Base-by-base conservation (phyloP, 2,888 invertebrate species). In the Plebejus anna region DNA sequence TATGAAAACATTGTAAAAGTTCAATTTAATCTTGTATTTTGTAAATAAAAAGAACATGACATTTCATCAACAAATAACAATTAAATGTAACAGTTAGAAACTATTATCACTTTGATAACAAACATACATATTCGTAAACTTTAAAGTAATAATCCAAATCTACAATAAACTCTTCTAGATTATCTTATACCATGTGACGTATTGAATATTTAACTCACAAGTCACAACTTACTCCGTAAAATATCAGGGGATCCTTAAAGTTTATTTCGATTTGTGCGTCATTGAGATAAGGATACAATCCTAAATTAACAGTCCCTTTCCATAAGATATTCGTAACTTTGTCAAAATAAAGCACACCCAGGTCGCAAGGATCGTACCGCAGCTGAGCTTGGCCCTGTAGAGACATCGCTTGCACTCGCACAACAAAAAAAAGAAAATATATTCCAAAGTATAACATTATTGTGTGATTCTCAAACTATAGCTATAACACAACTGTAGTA, bases 311-410 rank as follows among this genome's bases (percentile, higher is more conserved):
- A 7, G 84, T 83, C 9, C 88, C 90, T 76, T 80, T 81, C 93
- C 93, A 93, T 78, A 86, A 75, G 76, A 81, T 83, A 1, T 84
- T 82, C 3, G 82, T 81, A 6, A 88, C 75, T 83, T 83, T 89
- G 78, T 92, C 89, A 79, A 93, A 92, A 82, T 90, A 84, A 79
- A 93, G 81, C 9, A 89, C 82, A 1, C 89, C 92, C 72, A 92
- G 81, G 9, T 89, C 89, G 80, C 93, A 93, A 1, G 93, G 93
- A 61, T 90, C 88, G 71, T 92, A 93, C 79, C 88, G 86, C 0
- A 88, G 90, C 76, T 89, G 81, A 59, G 83, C 83, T 1, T 89
- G 84, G 0, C 92, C 92, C 76, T 85, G 85, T 70, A 92, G 80
- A 9, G 90, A 82, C 87, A 92, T 87, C 3, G 86, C 81, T 78